Conservation (phyloP, 2,888 invertebrate species). For the Muschampia staudingeri region DNA sequence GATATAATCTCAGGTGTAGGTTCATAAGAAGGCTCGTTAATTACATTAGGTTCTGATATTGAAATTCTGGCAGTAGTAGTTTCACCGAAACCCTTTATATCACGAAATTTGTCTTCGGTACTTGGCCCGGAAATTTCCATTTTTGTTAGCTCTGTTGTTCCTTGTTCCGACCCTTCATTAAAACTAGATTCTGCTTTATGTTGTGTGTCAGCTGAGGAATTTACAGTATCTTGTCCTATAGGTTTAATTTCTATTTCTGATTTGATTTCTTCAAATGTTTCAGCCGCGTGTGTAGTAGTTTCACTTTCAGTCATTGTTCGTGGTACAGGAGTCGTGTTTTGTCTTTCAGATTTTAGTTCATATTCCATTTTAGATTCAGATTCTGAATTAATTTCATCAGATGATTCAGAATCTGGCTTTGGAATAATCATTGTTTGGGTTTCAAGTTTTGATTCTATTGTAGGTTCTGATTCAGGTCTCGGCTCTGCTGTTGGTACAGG, state of each 20-base stretch:
- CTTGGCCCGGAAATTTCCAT: neutral
- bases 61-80: slow-evolving; percentile 74
- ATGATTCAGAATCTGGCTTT: slow-evolving; percentile 20
- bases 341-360: slow-evolving; percentile 43
- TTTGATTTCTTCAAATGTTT: slow-evolving; percentile 54
- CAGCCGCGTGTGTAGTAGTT: slow-evolving; percentile 12
- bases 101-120: slow-evolving; percentile 28
- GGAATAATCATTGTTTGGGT: slow-evolving; percentile 50
- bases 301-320: slow-evolving; percentile 13
- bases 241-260: slow-evolving; percentile 22
- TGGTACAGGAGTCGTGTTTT: slow-evolving; percentile 10
- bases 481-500: slow-evolving; percentile 75
- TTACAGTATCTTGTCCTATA: slow-evolving; percentile 1
- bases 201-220: neutral
- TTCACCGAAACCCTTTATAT: slow-evolving; percentile 55
- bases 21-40: slow-evolving; percentile 78
- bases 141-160: slow-evolving; percentile 20
- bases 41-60: slow-evolving; percentile 75
- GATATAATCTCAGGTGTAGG: slow-evolving; percentile 78
- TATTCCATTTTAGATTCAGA: slow-evolving; percentile 57
- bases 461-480: slow-evolving; percentile 62
- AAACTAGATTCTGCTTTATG: slow-evolving; percentile 19
- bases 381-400: slow-evolving; percentile 45
- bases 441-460: slow-evolving; percentile 59
- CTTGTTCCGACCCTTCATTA: slow-evolving; percentile 25